phyloP scores from a whole-genome alignment of 2,113 vertebrate genomes.

The Entomyzon cyanotis region DNA sequence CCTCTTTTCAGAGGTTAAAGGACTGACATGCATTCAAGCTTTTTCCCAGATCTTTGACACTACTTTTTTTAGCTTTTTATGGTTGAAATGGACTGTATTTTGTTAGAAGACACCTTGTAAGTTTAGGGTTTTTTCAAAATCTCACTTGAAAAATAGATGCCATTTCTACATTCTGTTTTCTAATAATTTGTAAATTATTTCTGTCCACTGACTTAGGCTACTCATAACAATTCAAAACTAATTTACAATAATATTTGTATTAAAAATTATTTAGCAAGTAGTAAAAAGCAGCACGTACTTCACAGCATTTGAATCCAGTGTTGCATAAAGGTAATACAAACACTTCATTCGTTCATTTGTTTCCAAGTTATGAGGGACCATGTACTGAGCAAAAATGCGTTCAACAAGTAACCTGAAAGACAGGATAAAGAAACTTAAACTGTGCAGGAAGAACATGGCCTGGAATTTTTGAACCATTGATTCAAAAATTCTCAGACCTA shows the following conservation, averaged over 20 bases:
- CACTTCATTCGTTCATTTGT: slow-evolving; percentile 96
- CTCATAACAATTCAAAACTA: background rate
- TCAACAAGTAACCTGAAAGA: slow-evolving; percentile 90
- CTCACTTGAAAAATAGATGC: background rate
- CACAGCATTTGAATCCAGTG: slow-evolving; percentile 92
- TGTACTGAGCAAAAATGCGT: slow-evolving; percentile 95
- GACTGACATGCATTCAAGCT: background rate
- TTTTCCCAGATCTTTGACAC: background rate
- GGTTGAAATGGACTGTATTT: background rate
- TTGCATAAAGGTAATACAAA: slow-evolving; percentile 95
- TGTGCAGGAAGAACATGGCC: background rate
- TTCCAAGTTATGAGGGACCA: slow-evolving; percentile 97
- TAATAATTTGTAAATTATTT: background rate
- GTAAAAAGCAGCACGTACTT: slow-evolving; percentile 80
- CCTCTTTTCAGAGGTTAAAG: background rate
- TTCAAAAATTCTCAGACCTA: background rate
- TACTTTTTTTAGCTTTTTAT: background rate
- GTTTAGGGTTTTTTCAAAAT: background rate
- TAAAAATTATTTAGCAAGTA: background rate
- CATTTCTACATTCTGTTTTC: background rate
- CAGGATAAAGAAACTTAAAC: background rate
- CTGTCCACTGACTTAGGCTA: background rate
- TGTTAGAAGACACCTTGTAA: background rate
- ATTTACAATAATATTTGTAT: background rate
- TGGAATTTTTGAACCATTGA: background rate